These are phyloP conservation scores for Acanthosepion esculentum DNA, from an alignment of 2,888 invertebrate genomes.

Conservation along the genomic window DNA sequence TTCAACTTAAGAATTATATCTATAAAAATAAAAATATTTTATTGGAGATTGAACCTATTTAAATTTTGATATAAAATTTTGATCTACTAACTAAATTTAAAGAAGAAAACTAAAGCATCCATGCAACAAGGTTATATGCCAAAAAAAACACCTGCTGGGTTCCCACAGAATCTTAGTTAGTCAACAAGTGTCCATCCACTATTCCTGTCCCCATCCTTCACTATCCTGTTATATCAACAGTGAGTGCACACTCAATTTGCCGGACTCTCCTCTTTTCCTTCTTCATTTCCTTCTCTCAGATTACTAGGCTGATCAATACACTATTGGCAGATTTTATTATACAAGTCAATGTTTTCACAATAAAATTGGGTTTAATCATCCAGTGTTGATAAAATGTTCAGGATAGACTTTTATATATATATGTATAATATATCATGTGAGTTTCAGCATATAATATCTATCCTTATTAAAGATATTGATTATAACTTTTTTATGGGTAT, in stretches of 20 bases:
- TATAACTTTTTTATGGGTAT: too few relatives aligned
- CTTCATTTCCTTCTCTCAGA: neutral
- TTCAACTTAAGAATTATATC: neutral
- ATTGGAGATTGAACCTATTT: neutral
- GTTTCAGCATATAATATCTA: too few relatives aligned
- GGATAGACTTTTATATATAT: too few relatives aligned
- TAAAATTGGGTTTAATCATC: too few relatives aligned
- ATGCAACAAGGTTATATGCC: neutral
- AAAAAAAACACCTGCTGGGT: neutral
- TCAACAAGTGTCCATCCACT: neutral
- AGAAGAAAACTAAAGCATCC: neutral
- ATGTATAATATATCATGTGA: too few relatives aligned
- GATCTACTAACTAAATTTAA: neutral
- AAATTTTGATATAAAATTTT: neutral
- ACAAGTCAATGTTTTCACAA: too few relatives aligned
- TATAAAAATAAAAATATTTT: neutral
- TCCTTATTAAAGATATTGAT: too few relatives aligned
- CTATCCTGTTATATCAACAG: neutral
- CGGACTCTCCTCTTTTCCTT: neutral
- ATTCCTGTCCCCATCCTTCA: neutral
- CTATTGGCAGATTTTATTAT: too few relatives aligned
- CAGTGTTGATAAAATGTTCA: too few relatives aligned
- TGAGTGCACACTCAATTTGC: constrained; percentile 33
- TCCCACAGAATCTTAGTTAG: constrained; percentile 11
- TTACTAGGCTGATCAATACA: neutral